Base-by-base conservation (phyloP, 2,888 invertebrate species). In the Agrotis puta region DNA sequence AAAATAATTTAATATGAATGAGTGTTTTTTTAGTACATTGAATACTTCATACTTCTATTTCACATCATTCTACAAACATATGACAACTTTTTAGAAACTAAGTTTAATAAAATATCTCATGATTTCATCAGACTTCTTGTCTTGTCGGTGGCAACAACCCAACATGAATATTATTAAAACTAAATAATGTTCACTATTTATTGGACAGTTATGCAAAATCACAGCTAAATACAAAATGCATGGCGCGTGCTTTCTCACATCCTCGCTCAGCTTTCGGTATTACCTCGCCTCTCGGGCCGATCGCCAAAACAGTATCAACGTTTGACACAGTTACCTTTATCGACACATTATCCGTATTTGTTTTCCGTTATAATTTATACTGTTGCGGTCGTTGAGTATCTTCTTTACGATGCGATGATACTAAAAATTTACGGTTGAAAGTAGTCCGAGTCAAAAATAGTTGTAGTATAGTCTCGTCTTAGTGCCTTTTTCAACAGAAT, bases 341-440 rank as follows among this genome's bases (percentile, higher is more conserved):
- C 48, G 84, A 61, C 48, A 67, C 48, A 59, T 74, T 62, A 81
- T 65, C 50, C 64, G 68, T 82, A 69, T 84, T 75, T 66, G 65
- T 66, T 70, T 56, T 65, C 82, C 85, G 82, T 83, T 84, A 82
- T 75, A 68, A 57, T 74, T 58, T 78, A 82, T 78, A 64, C 59
- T 22, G 59, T 64, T 50, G 50, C 13, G 43, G 33, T 43, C 2
- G 50, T 53, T 53, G 39, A 50, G 3, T 54, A 11, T 50, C 20
- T 39, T 3, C 11, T 61, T 69, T 45, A 62, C 11, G 47, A 54
- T 45, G 16, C 3, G 47, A 54, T 45, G 16, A 1, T 51, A 22
- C 9, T 33, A 50, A 61, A 47, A 45, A 16, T 56, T 70, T 27
- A 63, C 45, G n/a, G 22, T 27, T 22, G 14, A 69, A 67, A 47